A percentile compares a stretch with the other conserved stretches of the same genome.
These are phyloP conservation scores for Agrotis exclamationis DNA, from an alignment of 2,888 invertebrate genomes.

Conservation along the genomic window DNA sequence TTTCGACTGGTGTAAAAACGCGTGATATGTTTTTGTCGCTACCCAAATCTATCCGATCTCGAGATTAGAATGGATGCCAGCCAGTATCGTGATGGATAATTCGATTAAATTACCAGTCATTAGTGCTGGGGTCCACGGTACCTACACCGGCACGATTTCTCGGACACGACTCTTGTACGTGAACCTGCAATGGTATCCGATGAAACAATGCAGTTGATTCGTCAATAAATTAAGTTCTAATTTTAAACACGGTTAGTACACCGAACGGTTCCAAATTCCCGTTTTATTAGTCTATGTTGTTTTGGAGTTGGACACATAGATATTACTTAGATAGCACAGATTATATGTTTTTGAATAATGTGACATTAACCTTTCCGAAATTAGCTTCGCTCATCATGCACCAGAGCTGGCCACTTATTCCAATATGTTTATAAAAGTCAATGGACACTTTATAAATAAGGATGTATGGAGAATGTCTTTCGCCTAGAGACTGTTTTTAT, in stretches of 20 bases:
- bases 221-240: conserved; percentile 51
- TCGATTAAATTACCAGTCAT: conserved; percentile 78
- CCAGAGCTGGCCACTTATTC: conserved; percentile 22
- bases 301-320: too few relatives aligned
- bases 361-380: conserved; percentile 20
- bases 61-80: conserved; percentile 65
- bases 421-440: conserved; percentile 53
- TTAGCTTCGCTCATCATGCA: conserved; percentile 28
- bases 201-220: conserved; percentile 52
- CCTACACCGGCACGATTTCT: conserved; percentile 69
- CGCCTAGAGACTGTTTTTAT: conserved; percentile 75
- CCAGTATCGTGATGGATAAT: conserved; percentile 74
- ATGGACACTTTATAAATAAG: conserved; percentile 69
- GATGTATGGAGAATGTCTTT: conserved; percentile 74
- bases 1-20: conserved; percentile 59
- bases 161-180: conserved; percentile 57
- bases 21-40: conserved; percentile 59
- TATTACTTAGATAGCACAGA: too few relatives aligned
- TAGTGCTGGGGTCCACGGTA: conserved; percentile 70
- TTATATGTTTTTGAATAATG: too few relatives aligned
- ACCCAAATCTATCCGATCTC: conserved; percentile 65
- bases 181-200: conserved; percentile 50
- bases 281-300: not conserved
- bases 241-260: conserved; percentile 34
- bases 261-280: not conserved